These are phyloP conservation scores for Micromesistius poutassou DNA, from an alignment of 2,797 vertebrate species.

Conservation along the genomic window DNA sequence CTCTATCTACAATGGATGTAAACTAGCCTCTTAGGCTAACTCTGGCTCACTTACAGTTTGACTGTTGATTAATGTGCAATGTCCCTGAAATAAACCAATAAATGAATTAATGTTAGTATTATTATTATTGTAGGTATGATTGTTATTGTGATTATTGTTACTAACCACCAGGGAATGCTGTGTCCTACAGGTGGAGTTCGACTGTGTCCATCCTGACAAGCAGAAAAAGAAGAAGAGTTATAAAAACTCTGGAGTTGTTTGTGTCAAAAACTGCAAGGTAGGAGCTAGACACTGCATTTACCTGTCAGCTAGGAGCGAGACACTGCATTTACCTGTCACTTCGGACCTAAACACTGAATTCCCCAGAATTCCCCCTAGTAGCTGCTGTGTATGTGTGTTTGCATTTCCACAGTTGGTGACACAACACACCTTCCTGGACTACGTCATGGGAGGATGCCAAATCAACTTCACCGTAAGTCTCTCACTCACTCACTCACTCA, in stretches of 20 bases:
- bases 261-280: conserved; percentile 85
- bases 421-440: conserved; percentile 88
- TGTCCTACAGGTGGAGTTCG: conserved; percentile 77
- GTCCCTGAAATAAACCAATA: no score
- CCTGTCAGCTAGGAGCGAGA: conserved; percentile 62
- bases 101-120: no score
- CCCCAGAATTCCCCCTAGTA: neutral
- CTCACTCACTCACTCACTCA: neutral
- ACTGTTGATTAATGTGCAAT: neutral
- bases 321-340: conserved; percentile 58
- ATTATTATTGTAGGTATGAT: neutral
- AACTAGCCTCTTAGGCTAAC: no score
- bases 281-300: conserved; percentile 8
- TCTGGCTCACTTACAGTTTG: no score
- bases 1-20: no score
- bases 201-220: conserved; percentile 88
- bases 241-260: conserved; percentile 86
- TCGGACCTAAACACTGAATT: conserved; percentile 1
- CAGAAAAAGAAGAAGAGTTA: conserved; percentile 94
- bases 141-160: neutral
- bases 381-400: conserved; percentile 6
- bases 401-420: conserved; percentile 68
- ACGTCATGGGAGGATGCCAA: conserved; percentile 92
- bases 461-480: conserved; percentile 89
- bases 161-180: neutral